Percentiles rank a stretch among this genome's conserved stretches.
These are phyloP conservation scores for Ectropis crepuscularia DNA, from an alignment of 2,888 invertebrate species.

Conservation along the genomic window DNA sequence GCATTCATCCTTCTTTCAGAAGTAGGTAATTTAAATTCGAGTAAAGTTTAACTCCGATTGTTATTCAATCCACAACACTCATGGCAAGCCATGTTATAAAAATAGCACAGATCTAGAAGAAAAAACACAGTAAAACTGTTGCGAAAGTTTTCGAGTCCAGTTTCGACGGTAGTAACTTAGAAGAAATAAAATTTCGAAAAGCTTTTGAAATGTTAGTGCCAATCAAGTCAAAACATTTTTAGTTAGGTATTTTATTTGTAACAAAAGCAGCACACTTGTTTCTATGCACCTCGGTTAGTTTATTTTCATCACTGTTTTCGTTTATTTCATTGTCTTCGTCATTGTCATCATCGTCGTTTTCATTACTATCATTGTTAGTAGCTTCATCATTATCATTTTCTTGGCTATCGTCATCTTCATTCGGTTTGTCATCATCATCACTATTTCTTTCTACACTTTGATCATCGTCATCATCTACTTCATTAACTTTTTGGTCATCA, in stretches of 20 bases:
- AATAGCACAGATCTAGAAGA: constrained; percentile 22
- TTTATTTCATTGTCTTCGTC: constrained; percentile 46
- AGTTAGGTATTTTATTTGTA: constrained; percentile 38
- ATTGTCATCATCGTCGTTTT: constrained; percentile 19
- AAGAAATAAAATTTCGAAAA: constrained; percentile 45
- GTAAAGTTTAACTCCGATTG: constrained; percentile 19
- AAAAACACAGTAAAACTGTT: constrained; percentile 20
- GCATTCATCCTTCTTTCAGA: not conserved
- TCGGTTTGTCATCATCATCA: constrained; percentile 46
- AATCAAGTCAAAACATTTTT: constrained; percentile 52
- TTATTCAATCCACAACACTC: constrained; percentile 35
- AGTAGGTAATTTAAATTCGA: constrained; percentile 13
- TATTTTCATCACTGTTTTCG: constrained; percentile 51
- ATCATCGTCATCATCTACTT: constrained; percentile 48
- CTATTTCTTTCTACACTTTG: constrained; percentile 47
- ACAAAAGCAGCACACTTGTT: constrained; percentile 52
- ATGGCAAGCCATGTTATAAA: constrained; percentile 29
- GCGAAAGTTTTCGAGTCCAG: constrained; percentile 7
- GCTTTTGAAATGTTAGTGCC: constrained; percentile 66
- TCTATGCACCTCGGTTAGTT: constrained; percentile 57
- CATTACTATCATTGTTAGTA: constrained; percentile 24
- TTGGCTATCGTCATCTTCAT: constrained; percentile 38
- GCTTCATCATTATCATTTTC: constrained; percentile 37
- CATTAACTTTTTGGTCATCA: constrained; percentile 49
- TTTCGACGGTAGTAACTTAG: constrained; percentile 1